Conservation (phyloP, 2,888 invertebrate species). For the Amiota minor region DNA sequence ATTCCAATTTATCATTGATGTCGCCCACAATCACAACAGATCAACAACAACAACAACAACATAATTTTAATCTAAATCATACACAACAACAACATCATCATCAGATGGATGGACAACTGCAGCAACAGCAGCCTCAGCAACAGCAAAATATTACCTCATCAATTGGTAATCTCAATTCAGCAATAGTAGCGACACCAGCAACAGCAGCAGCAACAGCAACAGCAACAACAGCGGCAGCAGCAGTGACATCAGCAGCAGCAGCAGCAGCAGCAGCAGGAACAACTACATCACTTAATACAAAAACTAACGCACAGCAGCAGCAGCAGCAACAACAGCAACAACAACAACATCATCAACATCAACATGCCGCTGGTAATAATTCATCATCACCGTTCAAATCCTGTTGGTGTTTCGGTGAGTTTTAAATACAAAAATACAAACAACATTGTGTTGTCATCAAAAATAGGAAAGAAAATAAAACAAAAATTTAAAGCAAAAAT, state of each 20-base stretch:
- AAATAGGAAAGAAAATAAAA: constrained; percentile 29
- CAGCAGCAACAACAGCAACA: constrained; percentile 40
- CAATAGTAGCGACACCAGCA: constrained; percentile 35
- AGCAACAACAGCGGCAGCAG: constrained; percentile 27
- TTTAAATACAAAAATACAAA: constrained; percentile 41
- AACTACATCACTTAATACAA: constrained; percentile 27
- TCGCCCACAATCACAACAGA: constrained; percentile 52
- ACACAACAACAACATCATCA: constrained; percentile 42
- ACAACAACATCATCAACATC: constrained; percentile 55
- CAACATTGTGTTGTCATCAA: constrained; percentile 5
- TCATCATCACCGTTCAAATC: constrained; percentile 65
- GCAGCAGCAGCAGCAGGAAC: constrained; percentile 39
- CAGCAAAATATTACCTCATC: constrained; percentile 31
- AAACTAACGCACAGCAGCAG: constrained; percentile 22
- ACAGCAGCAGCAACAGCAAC: constrained; percentile 42
- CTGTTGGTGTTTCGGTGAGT: constrained; percentile 75
- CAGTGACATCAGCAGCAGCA: constrained; percentile 33
- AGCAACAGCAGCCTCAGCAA: constrained; percentile 46
- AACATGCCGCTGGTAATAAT: constrained; percentile 53
- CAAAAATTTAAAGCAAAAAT: constrained; percentile 29
- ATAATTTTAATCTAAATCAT: constrained; percentile 43
- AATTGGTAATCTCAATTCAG: constrained; percentile 18
- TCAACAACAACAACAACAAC: constrained; percentile 35
- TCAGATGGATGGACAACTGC: constrained; percentile 52
- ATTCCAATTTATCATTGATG: constrained; percentile 43